Evolutionary conservation across 2,797 vertebrate genomes (phyloP).

Genomic region (Triplophysa bombifrons): DNA sequence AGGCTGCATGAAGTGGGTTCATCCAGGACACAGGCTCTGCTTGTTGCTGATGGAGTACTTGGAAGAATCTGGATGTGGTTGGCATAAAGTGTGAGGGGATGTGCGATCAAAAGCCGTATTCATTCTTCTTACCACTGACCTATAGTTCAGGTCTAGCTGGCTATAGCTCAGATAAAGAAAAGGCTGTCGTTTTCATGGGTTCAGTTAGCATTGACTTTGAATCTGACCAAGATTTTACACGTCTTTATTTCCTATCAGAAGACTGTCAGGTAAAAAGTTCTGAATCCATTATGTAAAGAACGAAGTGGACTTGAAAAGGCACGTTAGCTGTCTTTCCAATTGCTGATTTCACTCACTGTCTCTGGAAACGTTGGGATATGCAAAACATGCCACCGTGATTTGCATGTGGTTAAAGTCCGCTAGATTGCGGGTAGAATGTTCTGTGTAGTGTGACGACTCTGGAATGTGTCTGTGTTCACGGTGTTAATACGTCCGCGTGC

Average conservation of each 20-base stretch:
- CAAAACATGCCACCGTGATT: slow-evolving; percentile 52
- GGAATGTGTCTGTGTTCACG: slow-evolving; percentile 51
- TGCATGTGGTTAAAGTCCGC: slow-evolving; percentile 49
- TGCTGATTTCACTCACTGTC: slow-evolving; percentile 22
- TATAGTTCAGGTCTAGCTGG: slow-evolving; percentile 24
- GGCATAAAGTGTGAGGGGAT: slow-evolving; percentile 22
- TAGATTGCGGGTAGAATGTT: slow-evolving; percentile 43
- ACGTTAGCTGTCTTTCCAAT: slow-evolving; percentile 32
- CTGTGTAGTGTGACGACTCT: slow-evolving; percentile 46
- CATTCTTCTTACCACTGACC: slow-evolving; percentile 40
- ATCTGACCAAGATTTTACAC: slow-evolving; percentile 25
- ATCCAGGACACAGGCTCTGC: slow-evolving; percentile 1
- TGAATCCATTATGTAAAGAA: slow-evolving; percentile 6
- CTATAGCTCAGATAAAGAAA: slow-evolving; percentile 2
- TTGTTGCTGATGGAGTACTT: slow-evolving; percentile 30
- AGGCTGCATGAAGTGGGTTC: slow-evolving; percentile 41
- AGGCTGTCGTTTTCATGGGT: no score
- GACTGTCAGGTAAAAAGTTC: slow-evolving; percentile 14
- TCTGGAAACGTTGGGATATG: slow-evolving; percentile 53
- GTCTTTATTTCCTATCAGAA: slow-evolving; percentile 34
- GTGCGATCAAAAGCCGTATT: slow-evolving; percentile 29
- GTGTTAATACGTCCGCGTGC: slow-evolving; percentile 50
- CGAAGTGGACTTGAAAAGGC: slow-evolving; percentile 4
- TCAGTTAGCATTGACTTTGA: background rate
- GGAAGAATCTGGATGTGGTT: slow-evolving; percentile 28